These are phyloP conservation scores for Pteria penguin DNA, from an alignment of 2,888 invertebrate genomes.

Conservation along the genomic window DNA sequence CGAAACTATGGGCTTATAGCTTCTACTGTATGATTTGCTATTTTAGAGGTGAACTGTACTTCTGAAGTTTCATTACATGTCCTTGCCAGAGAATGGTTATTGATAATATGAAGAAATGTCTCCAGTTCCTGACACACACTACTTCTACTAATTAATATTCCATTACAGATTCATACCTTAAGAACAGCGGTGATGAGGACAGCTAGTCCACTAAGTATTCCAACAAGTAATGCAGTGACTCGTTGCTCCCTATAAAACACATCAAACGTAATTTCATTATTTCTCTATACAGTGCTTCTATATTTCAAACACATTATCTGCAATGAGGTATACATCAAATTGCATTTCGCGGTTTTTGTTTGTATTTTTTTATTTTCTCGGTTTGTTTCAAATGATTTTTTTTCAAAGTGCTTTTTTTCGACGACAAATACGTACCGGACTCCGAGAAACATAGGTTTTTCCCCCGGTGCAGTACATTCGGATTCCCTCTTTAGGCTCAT, in stretches of 20 bases:
- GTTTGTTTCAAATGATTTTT: too few species aligned
- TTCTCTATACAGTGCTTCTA: too few species aligned
- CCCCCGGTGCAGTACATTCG: slow-evolving; percentile 97
- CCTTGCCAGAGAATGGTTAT: too few species aligned
- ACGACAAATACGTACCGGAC: slow-evolving; percentile 84
- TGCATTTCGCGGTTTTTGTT: too few species aligned
- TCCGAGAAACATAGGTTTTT: slow-evolving; percentile 96
- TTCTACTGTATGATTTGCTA: too few species aligned
- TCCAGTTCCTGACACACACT: background rate
- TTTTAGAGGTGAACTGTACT: too few species aligned
- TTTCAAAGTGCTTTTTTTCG: background rate
- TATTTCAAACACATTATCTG: too few species aligned
- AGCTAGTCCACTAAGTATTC: slow-evolving; percentile 94
- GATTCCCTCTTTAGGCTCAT: slow-evolving; percentile 97
- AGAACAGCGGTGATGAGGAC: slow-evolving; percentile 94
- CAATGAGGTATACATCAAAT: too few species aligned
- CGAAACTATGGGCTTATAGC: too few species aligned
- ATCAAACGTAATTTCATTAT: too few species aligned
- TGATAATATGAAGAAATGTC: background rate
- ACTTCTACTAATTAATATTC: background rate
- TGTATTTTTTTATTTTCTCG: too few species aligned
- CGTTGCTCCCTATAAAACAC: slow-evolving; percentile 88
- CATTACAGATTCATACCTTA: slow-evolving; percentile 78
- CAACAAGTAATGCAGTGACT: slow-evolving; percentile 94
- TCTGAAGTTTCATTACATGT: too few species aligned